phyloP scores from a whole-genome alignment of 2,888 invertebrate genomes.

The Pyrocoelia pectoralis region DNA sequence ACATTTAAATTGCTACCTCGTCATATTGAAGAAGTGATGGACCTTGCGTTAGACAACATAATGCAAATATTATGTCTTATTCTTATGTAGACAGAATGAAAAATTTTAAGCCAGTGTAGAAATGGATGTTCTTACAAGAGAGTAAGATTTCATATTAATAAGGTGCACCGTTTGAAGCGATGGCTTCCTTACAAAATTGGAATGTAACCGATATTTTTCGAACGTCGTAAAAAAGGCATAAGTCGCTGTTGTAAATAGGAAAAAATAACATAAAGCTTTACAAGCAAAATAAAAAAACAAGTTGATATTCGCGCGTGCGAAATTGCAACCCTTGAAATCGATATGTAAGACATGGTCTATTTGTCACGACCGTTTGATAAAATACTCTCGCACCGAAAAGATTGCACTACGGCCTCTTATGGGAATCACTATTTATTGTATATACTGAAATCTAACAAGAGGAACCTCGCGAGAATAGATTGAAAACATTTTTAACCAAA shows the following conservation, averaged over 20 bases:
- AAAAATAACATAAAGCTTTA: constrained; percentile 6
- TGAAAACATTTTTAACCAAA: constrained; percentile 15
- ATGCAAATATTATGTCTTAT: no score
- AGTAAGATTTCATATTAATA: no score
- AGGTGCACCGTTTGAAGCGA: no score
- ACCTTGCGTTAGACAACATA: no score
- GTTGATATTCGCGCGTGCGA: constrained; percentile 30
- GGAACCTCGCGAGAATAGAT: constrained; percentile 17
- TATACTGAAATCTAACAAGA: constrained; percentile 36
- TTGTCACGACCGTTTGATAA: constrained; percentile 47
- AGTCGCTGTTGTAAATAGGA: neutral
- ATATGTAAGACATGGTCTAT: constrained; percentile 47
- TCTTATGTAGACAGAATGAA: no score
- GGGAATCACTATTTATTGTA: constrained; percentile 43
- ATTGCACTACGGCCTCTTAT: constrained; percentile 40
- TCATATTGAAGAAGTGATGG: no score
- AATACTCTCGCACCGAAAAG: constrained; percentile 38
- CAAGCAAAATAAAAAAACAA: constrained; percentile 13
- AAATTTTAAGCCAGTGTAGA: no score
- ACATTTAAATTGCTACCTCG: no score
- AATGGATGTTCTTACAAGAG: no score
- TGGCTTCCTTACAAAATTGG: no score
- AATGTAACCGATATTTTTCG: neutral
- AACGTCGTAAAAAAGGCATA: neutral
- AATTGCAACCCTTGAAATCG: constrained; percentile 42